phyloP scores from a whole-genome alignment of 2,888 invertebrate genomes.

The Spisula subtruncata region DNA sequence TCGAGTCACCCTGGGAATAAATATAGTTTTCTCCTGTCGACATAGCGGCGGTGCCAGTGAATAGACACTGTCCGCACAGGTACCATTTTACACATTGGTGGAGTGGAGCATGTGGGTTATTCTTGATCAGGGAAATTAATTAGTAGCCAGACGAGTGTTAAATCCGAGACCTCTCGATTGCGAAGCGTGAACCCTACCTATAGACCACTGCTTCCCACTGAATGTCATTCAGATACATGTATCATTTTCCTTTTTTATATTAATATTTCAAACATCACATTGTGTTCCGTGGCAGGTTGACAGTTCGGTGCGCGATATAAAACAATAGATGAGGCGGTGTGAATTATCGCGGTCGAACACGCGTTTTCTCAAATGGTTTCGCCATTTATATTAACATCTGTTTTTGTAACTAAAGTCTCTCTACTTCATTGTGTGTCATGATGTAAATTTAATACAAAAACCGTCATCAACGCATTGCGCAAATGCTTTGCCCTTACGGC shows the following conservation, averaged over 20 bases:
- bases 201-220: no score
- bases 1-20: no score
- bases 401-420: conserved; percentile 1
- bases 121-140: no score
- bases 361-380: not conserved
- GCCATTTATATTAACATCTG: not conserved
- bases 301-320: not conserved
- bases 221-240: not conserved
- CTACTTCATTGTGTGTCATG: not conserved
- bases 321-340: not conserved
- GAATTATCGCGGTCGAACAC: not conserved
- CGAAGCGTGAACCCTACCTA: no score
- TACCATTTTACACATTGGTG: no score
- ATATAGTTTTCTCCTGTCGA: no score
- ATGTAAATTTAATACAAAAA: not conserved
- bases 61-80: no score
- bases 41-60: no score
- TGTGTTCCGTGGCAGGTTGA: not conserved
- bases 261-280: not conserved
- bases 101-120: no score
- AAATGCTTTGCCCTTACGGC: not conserved
- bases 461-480: not conserved
- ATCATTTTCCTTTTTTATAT: not conserved
- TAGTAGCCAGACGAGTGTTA: no score
- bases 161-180: no score